Evolutionary conservation across 2,797 vertebrate species (phyloP).

Genomic region (Epinephelus awoara): DNA sequence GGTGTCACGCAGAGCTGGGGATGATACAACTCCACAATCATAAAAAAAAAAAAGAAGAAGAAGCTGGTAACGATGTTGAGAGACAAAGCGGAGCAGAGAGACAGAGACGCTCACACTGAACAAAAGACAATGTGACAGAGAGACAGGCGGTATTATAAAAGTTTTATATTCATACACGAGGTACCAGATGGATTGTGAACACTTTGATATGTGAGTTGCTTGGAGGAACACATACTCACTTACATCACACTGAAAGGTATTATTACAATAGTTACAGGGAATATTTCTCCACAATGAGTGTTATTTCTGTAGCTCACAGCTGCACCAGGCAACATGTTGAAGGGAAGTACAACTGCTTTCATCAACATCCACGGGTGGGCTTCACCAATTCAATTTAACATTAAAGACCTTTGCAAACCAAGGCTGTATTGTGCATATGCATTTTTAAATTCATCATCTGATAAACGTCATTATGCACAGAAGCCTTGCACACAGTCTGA

Average conservation of each 20-base stretch:
- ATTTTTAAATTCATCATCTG: too few species aligned
- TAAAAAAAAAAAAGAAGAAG: background rate
- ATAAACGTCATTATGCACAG: too few species aligned
- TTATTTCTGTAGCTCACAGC: background rate
- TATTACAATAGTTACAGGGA: background rate
- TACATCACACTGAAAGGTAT: conserved; percentile 11
- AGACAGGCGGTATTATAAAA: conserved; percentile 3
- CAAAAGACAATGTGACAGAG: conserved; percentile 16
- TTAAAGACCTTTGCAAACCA: too few species aligned
- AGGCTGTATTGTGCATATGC: too few species aligned
- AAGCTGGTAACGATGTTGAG: background rate
- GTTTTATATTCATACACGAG: conserved; percentile 3
- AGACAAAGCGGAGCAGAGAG: background rate
- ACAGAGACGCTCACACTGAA: conserved; percentile 1
- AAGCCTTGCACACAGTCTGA: too few species aligned
- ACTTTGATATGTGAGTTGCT: background rate
- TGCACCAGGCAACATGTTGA: background rate
- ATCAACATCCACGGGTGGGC: background rate
- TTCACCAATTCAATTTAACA: too few species aligned
- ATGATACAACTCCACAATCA: conserved; percentile 7
- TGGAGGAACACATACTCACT: background rate
- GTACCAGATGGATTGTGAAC: conserved; percentile 17
- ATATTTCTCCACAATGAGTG: background rate
- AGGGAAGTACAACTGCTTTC: background rate
- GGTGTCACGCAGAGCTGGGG: conserved; percentile 25